Evolutionary conservation across 2,888 invertebrate species (phyloP).

Genomic region (Netelia inedita): DNA sequence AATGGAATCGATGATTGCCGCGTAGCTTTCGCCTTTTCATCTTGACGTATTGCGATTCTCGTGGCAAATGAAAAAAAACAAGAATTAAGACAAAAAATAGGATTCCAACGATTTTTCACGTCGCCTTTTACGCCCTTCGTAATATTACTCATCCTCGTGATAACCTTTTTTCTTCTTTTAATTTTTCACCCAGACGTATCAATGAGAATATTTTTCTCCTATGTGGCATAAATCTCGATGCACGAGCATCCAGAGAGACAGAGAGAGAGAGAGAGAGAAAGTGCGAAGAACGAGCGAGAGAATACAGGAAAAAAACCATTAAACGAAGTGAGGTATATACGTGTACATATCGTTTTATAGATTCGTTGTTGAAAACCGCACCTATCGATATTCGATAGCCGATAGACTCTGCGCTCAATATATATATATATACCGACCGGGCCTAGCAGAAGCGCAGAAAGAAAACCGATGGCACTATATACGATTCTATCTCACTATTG

Average conservation of each 20-base stretch:
- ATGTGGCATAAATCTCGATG: conserved; percentile 43
- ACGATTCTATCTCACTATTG: conserved; percentile 24
- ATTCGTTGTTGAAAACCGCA: conserved; percentile 66
- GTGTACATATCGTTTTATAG: conserved; percentile 58
- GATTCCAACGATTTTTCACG: conserved; percentile 34
- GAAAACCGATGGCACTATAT: conserved; percentile 60
- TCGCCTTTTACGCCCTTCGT: conserved; percentile 10
- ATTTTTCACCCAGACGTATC: conserved; percentile 52
- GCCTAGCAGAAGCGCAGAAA: conserved; percentile 46
- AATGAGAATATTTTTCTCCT: conserved; percentile 51
- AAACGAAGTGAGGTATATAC: conserved; percentile 46
- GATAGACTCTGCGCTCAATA: conserved; percentile 61
- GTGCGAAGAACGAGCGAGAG: conserved; percentile 37
- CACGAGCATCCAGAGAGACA: conserved; percentile 39
- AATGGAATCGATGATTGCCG: background rate
- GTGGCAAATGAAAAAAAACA: background rate
- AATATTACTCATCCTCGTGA: conserved; percentile 23
- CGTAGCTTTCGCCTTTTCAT: conserved; percentile 1
- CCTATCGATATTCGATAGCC: conserved; percentile 69
- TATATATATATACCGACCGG: conserved; percentile 22
- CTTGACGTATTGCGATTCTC: conserved; percentile 15
- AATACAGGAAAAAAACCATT: conserved; percentile 34
- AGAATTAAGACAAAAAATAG: background rate
- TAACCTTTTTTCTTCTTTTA: conserved; percentile 11
- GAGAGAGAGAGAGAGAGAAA: conserved; percentile 20